Evolutionary conservation across 2,797 vertebrate species (phyloP).

Genomic region (Thamnophis elegans): DNA sequence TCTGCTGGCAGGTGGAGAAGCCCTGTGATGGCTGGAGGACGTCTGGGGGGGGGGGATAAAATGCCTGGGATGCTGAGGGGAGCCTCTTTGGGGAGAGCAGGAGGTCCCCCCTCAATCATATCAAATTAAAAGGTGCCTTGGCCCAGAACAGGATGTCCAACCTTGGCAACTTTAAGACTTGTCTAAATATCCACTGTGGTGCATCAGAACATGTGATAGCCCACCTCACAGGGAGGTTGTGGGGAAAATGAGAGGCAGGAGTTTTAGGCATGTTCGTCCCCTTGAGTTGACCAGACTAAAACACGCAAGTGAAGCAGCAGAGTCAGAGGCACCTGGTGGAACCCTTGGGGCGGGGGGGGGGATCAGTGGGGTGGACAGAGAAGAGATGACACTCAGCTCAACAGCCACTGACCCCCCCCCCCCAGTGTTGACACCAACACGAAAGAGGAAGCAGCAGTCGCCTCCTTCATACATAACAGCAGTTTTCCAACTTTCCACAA

Average conservation of each 20-base stretch:
- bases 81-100: neutral
- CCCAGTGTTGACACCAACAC: neutral
- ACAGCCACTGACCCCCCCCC: neutral
- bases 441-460: neutral
- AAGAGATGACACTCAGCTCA: neutral
- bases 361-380: neutral
- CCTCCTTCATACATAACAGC: neutral
- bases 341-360: neutral
- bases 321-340: neutral
- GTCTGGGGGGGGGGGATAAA: neutral
- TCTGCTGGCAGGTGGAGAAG: constrained; percentile 57
- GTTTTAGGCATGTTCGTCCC: neutral
- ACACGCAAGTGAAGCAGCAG: neutral
- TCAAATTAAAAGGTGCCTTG: neutral
- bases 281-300: neutral
- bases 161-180: neutral
- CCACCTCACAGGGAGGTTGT: neutral
- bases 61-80: rapidly evolving
- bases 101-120: rapidly evolving
- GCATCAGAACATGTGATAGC: neutral
- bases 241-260: neutral
- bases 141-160: neutral
- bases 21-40: neutral
- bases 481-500: neutral
- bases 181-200: neutral